These are phyloP conservation scores for Conchocele bisecta DNA, from an alignment of 2,888 invertebrate species.

Conservation along the genomic window DNA sequence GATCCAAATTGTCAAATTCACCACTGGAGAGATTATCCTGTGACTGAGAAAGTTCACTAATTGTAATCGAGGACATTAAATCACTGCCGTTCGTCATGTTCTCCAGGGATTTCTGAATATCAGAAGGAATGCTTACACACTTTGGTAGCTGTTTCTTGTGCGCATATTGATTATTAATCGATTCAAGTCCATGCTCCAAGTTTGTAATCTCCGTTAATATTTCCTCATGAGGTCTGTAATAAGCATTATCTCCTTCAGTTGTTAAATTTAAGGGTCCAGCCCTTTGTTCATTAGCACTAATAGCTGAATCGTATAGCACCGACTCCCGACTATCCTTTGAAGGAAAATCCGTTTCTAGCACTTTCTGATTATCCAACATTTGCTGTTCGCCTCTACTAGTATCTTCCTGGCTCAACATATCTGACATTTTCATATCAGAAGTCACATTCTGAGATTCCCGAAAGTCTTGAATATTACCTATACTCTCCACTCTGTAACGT, in stretches of 20 bases:
- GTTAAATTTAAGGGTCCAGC: too few species aligned
- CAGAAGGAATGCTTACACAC: slow-evolving; percentile 77
- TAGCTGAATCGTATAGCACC: neutral
- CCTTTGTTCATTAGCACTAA: slow-evolving; percentile 2
- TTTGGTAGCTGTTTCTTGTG: slow-evolving; percentile 64
- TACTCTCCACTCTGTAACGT: slow-evolving; percentile 49
- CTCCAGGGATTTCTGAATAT: slow-evolving; percentile 77
- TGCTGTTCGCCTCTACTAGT: neutral
- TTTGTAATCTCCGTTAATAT: slow-evolving; percentile 48
- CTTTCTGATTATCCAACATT: too few species aligned
- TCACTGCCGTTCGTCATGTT: slow-evolving; percentile 70
- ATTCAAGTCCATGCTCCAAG: slow-evolving; percentile 46
- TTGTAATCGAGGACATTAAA: slow-evolving; percentile 74
- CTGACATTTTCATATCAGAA: neutral
- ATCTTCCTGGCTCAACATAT: neutral
- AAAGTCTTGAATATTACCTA: slow-evolving; percentile 30
- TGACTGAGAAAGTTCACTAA: slow-evolving; percentile 77
- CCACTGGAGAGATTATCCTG: slow-evolving; percentile 62
- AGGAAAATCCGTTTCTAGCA: slow-evolving; percentile 15
- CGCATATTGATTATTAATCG: slow-evolving; percentile 38
- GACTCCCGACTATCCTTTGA: slow-evolving; percentile 16
- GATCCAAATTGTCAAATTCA: slow-evolving; percentile 40
- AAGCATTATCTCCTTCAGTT: too few species aligned
- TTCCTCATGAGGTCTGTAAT: slow-evolving; percentile 25
- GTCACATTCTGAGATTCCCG: slow-evolving; percentile 42